Conservation (phyloP, 2,888 invertebrate species). For the Idaea aversata region DNA sequence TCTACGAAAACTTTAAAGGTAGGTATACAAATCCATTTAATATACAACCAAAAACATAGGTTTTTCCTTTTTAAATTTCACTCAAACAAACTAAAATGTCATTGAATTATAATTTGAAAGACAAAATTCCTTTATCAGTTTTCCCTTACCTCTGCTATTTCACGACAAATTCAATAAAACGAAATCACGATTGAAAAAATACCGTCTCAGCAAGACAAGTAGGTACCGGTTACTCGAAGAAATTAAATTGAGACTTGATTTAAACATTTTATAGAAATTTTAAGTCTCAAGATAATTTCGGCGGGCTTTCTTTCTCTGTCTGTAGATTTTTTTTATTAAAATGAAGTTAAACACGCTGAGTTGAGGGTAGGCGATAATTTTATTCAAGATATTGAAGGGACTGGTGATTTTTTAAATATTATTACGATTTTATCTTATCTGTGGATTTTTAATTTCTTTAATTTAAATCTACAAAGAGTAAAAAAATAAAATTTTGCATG, state of each 20-base stretch:
- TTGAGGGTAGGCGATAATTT: constrained; percentile 69
- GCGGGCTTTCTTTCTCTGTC: constrained; percentile 39
- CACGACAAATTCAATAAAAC: constrained; percentile 49
- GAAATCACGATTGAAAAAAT: constrained; percentile 41
- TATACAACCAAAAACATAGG: background rate
- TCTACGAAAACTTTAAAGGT: too few species aligned
- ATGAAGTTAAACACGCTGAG: constrained; percentile 68
- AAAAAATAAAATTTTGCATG: too few species aligned
- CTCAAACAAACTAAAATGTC: constrained; percentile 19
- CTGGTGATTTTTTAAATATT: constrained; percentile 29
- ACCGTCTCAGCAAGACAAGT: constrained; percentile 45
- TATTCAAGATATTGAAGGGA: constrained; percentile 53
- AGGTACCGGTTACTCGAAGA: background rate
- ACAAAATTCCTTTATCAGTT: constrained; percentile 26
- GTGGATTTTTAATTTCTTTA: background rate
- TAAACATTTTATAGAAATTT: background rate
- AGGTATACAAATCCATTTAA: too few species aligned
- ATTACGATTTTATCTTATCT: background rate
- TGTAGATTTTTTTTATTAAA: constrained; percentile 65
- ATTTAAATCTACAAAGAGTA: background rate
- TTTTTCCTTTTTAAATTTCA: constrained; percentile 6
- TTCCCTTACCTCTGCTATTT: constrained; percentile 28
- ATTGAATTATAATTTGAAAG: constrained; percentile 12
- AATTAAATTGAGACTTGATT: background rate
- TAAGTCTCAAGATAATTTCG: background rate